These are phyloP conservation scores for Synergus itoensis DNA, from an alignment of 2,888 invertebrate genomes.

Conservation along the genomic window DNA sequence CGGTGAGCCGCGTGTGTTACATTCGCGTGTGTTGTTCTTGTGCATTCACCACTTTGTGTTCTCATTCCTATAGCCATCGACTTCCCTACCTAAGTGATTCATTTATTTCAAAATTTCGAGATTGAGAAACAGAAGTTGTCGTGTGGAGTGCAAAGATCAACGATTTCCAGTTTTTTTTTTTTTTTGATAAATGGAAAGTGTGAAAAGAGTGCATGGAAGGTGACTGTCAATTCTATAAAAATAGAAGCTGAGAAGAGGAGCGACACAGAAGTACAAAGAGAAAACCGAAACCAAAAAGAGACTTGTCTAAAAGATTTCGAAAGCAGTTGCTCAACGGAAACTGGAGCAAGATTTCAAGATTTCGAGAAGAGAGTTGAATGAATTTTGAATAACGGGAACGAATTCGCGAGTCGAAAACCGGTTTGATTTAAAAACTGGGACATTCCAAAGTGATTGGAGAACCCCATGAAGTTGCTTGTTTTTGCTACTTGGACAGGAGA, in stretches of 20 bases:
- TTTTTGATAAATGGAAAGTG: background rate
- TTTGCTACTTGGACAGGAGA: background rate
- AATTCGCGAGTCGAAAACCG: constrained; percentile 21
- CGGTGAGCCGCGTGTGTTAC: constrained; percentile 38
- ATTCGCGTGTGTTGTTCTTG: constrained; percentile 34
- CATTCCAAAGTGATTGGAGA: constrained; percentile 22
- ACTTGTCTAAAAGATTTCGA: constrained; percentile 11
- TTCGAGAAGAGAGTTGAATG: background rate
- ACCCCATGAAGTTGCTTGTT: background rate
- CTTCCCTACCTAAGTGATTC: background rate
- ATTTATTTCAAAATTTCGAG: no score
- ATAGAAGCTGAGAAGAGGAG: background rate
- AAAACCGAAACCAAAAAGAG: background rate
- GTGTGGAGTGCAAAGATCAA: no score
- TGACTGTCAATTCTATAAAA: no score
- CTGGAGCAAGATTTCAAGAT: constrained; percentile 29
- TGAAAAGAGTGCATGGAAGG: background rate
- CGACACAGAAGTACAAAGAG: background rate
- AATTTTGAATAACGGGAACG: constrained; percentile 20
- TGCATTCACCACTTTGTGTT: constrained; percentile 26
- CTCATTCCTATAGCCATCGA: background rate
- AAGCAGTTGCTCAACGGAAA: constrained; percentile 16
- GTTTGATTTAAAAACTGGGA: constrained; percentile 31
- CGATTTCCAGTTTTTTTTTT: no score
- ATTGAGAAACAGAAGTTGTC: no score